Evolutionary conservation across 2,113 vertebrate species (phyloP).

Genomic region (Ifrita kowaldi): DNA sequence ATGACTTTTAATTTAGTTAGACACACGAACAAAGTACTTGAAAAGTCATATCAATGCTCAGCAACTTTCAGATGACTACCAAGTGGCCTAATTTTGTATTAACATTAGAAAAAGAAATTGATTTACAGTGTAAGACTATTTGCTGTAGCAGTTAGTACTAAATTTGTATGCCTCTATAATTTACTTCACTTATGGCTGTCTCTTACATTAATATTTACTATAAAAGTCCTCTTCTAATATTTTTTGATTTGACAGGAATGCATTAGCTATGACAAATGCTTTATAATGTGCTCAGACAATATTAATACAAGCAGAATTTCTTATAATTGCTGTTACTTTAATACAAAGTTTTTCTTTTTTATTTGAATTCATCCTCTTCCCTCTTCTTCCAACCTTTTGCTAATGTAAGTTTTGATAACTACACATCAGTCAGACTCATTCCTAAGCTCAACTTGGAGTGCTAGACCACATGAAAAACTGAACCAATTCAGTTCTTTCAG

Average conservation of each 20-base stretch:
- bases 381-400: background rate
- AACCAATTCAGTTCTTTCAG: background rate
- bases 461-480: background rate
- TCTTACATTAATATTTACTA: conserved; percentile 87
- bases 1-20: conserved; percentile 49
- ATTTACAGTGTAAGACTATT: conserved; percentile 72
- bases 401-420: background rate
- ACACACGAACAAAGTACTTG: conserved; percentile 3
- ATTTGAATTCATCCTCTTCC: background rate
- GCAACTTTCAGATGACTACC: conserved; percentile 55
- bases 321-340: conserved; percentile 66
- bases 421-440: background rate
- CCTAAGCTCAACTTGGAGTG: background rate
- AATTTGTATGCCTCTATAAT: conserved; percentile 78
- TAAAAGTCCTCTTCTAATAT: conserved; percentile 61
- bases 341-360: conserved; percentile 35
- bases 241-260: conserved; percentile 71
- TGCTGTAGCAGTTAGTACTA: conserved; percentile 72
- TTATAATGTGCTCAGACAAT: conserved; percentile 61
- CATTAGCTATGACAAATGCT: conserved; percentile 77
- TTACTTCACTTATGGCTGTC: conserved; percentile 79
- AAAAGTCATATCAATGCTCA: conserved; percentile 41
- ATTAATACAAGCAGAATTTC: conserved; percentile 66
- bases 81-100: conserved; percentile 71
- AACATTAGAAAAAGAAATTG: conserved; percentile 68